Evolutionary conservation across 2,797 vertebrate species (phyloP).

Genomic region (Schizopygopsis malacanthus): DNA sequence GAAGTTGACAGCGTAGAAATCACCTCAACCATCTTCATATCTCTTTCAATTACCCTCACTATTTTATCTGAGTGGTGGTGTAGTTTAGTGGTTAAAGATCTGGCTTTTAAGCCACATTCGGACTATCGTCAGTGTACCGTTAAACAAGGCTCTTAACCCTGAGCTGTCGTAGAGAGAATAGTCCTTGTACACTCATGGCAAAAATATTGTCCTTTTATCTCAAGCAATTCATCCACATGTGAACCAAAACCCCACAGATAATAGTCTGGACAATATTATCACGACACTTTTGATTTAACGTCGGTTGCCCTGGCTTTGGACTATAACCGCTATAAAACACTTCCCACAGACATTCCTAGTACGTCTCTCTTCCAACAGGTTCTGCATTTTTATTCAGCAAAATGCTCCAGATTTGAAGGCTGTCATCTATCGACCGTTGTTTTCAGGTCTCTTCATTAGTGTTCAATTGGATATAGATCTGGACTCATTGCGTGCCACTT

Average conservation of each 20-base stretch:
- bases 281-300: not conserved
- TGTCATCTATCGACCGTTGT: not conserved
- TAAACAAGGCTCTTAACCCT: constrained; percentile 20
- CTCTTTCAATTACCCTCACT: not conserved
- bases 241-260: not conserved
- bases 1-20: not conserved
- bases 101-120: not conserved
- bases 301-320: not conserved
- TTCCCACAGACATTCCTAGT: not conserved
- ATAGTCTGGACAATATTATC: not conserved
- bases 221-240: not conserved
- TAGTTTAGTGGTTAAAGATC: not conserved
- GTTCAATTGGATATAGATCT: not conserved
- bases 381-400: not conserved
- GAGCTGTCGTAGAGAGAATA: constrained; percentile 8
- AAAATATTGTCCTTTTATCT: constrained; percentile 3
- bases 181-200: not conserved
- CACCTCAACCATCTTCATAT: not conserved
- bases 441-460: not conserved
- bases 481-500: not conserved
- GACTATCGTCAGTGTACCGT: not conserved
- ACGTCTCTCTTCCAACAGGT: not conserved
- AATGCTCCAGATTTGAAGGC: not conserved
- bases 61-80: not conserved
- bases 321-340: not conserved